Evolutionary conservation across 2,888 invertebrate genomes (phyloP).

Genomic region (Ophioninae sp.): DNA sequence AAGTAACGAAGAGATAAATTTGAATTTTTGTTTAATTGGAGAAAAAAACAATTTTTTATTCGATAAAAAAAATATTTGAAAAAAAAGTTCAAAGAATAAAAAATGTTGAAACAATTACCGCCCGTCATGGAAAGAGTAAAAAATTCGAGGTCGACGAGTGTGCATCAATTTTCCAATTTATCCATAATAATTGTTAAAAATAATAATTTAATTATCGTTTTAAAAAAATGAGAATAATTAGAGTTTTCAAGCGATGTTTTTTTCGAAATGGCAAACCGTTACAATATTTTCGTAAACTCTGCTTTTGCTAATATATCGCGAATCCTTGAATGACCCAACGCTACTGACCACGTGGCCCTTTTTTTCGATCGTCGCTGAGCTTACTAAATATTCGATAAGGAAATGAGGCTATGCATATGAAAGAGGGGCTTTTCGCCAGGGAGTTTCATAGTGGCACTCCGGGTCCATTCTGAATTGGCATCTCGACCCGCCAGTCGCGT

Average conservation of each 20-base stretch:
- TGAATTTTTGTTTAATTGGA: too few species aligned
- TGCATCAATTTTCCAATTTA: too few species aligned
- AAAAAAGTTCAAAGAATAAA: too few species aligned
- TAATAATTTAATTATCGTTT: too few species aligned
- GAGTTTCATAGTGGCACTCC: conserved; percentile 71
- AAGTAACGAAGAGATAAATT: too few species aligned
- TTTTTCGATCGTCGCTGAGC: conserved; percentile 43
- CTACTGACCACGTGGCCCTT: neutral
- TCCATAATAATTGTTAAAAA: too few species aligned
- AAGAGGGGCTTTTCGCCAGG: conserved; percentile 72
- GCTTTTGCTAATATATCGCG: neutral
- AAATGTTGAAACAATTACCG: too few species aligned
- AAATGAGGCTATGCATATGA: conserved; percentile 81
- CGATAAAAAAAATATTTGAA: too few species aligned
- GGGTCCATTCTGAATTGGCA: conserved; percentile 75
- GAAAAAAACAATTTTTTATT: too few species aligned
- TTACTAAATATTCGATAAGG: conserved; percentile 77
- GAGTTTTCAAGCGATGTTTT: neutral
- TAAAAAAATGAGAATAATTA: too few species aligned
- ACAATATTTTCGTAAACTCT: neutral
- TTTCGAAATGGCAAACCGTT: neutral
- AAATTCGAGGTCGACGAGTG: too few species aligned
- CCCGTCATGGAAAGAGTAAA: too few species aligned
- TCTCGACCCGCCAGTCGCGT: conserved; percentile 64
- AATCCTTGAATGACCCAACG: conserved; percentile 5